Evolutionary conservation across 2,888 invertebrate genomes (phyloP).

Genomic region (Cryptocheilus praepositus): DNA sequence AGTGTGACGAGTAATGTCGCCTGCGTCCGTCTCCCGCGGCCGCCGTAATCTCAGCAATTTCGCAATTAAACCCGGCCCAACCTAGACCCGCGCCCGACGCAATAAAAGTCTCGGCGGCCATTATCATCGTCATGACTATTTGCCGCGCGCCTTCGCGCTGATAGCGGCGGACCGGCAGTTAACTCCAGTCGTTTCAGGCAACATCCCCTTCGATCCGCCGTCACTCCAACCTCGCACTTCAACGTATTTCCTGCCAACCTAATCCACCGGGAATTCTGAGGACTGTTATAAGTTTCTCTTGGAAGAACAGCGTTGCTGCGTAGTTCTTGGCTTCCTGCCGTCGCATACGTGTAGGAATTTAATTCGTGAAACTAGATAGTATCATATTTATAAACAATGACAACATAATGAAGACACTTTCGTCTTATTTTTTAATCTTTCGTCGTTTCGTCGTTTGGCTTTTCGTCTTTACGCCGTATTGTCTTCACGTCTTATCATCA

Average conservation of each 20-base stretch:
- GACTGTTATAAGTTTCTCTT: conserved; percentile 32
- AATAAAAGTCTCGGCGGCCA: conserved; percentile 11
- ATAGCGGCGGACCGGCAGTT: conserved; percentile 6
- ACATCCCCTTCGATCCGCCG: conserved; percentile 4
- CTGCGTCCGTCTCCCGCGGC: no score
- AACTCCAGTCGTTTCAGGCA: conserved; percentile 7
- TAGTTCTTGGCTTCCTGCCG: no score
- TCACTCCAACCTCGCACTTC: neutral
- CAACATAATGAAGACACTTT: no score
- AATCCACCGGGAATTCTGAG: conserved; percentile 27
- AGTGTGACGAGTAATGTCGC: no score
- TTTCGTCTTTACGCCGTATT: no score
- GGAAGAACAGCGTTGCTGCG: conserved; percentile 19
- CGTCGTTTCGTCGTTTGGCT: no score
- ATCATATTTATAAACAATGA: no score
- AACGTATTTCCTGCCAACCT: conserved; percentile 22
- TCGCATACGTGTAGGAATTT: no score
- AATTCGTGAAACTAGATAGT: no score
- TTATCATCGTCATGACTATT: conserved; percentile 23
- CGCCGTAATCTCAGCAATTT: neutral
- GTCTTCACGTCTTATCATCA: no score
- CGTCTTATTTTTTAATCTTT: no score
- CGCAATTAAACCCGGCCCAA: neutral
- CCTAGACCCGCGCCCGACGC: no score
- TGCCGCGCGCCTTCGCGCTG: conserved; percentile 4